Conservation (phyloP, 2,797 vertebrate genomes). For the Acanthopagrus latus region DNA sequence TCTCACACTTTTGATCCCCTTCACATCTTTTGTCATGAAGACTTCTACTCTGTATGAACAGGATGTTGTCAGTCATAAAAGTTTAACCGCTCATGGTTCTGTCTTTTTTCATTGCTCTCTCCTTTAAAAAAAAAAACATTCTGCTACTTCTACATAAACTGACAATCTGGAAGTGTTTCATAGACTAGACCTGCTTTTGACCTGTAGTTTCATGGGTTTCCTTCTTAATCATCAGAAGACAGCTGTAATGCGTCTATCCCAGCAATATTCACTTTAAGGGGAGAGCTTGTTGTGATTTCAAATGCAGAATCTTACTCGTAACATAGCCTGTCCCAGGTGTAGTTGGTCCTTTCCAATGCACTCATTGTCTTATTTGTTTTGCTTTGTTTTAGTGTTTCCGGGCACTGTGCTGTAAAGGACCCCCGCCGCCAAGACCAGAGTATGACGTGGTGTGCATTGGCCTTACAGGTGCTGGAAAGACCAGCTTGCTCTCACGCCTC, state of each 20-base stretch:
- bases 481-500: slow-evolving; percentile 93
- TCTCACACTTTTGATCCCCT: slow-evolving; percentile 6
- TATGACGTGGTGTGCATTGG: slow-evolving; percentile 99
- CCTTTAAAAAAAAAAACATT: slow-evolving; percentile 6
- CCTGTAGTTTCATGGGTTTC: not conserved
- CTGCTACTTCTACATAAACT: slow-evolving; percentile 28
- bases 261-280: not conserved
- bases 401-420: slow-evolving; percentile 98
- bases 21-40: slow-evolving; percentile 2
- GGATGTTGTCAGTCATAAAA: slow-evolving; percentile 19
- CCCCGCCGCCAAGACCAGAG: slow-evolving; percentile 93
- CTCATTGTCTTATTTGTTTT: slow-evolving; percentile 21
- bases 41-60: slow-evolving; percentile 16
- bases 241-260: slow-evolving; percentile 22
- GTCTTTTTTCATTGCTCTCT: slow-evolving; percentile 24
- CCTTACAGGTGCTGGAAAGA: slow-evolving; percentile 96
- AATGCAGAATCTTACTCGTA: not conserved
- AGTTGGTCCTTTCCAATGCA: not conserved
- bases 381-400: slow-evolving; percentile 92
- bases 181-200: slow-evolving; percentile 14
- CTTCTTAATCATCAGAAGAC: slow-evolving; percentile 13
- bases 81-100: slow-evolving; percentile 7
- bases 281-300: slow-evolving; percentile 13
- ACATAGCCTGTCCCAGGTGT: rapidly evolving
- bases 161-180: slow-evolving; percentile 24